phyloP scores from a whole-genome alignment of 2,797 vertebrate genomes.

The Coracias cyanogaster region DNA sequence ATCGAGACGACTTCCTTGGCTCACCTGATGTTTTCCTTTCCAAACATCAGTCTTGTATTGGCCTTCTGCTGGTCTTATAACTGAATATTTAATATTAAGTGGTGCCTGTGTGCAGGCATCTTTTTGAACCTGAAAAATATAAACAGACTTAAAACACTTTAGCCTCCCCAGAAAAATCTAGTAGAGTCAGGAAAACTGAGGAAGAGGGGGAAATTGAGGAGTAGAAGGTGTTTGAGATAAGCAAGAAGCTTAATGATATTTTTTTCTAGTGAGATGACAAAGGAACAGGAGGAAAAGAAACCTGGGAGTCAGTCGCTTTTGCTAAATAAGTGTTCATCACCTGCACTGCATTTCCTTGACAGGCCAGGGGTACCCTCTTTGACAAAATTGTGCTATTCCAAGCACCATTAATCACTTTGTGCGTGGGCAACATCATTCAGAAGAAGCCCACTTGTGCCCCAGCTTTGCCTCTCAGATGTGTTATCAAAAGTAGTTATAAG shows the following conservation, averaged over 20 bases:
- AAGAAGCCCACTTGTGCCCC: background rate
- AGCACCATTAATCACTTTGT: background rate
- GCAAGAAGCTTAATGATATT: background rate
- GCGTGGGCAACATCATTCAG: background rate
- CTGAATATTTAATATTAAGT: background rate
- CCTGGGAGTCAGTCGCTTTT: background rate
- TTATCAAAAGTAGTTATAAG: background rate
- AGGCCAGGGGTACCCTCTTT: background rate
- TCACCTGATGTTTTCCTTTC: background rate
- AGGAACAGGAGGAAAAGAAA: background rate
- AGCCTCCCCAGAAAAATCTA: background rate
- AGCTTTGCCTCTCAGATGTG: background rate
- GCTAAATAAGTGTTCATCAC: background rate
- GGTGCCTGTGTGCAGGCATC: background rate
- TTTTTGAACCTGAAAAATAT: background rate
- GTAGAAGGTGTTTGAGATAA: background rate
- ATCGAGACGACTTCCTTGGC: fast-evolving
- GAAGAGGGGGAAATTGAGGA: background rate
- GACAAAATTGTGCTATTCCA: background rate
- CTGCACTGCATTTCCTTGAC: background rate
- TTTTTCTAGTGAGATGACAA: background rate
- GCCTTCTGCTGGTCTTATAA: background rate
- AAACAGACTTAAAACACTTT: background rate
- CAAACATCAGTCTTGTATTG: background rate
- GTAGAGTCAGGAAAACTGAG: background rate